Conservation (phyloP, 2,797 vertebrate genomes). For the Margarornis squamiger region DNA sequence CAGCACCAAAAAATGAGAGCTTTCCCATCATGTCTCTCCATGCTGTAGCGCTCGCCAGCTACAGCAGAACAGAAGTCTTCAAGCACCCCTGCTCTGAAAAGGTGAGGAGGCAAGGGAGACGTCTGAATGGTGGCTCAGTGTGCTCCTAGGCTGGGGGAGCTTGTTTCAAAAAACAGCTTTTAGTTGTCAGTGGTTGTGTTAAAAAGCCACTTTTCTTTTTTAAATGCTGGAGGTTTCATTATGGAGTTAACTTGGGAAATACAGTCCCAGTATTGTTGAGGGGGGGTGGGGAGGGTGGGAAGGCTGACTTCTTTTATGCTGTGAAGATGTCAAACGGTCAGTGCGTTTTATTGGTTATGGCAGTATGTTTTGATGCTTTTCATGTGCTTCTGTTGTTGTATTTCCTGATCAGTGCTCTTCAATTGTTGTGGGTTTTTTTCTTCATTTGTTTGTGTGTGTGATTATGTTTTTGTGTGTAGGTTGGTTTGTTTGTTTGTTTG, state of each 20-base stretch:
- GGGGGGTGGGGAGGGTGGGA: too few relatives aligned
- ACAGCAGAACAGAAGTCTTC: not conserved
- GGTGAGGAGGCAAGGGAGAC: not conserved
- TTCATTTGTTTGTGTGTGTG: not conserved
- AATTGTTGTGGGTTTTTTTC: too few relatives aligned
- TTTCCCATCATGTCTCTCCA: slow-evolving; percentile 40
- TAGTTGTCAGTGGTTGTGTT: not conserved
- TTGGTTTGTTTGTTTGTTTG: not conserved
- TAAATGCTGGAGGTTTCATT: not conserved
- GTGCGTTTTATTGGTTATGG: not conserved
- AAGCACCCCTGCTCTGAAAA: not conserved
- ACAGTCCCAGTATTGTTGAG: fast-evolving
- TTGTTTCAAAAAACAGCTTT: not conserved
- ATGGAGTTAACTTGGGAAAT: not conserved
- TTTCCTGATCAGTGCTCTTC: not conserved
- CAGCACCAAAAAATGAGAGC: not conserved
- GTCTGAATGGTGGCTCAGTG: not conserved
- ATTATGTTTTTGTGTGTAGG: not conserved
- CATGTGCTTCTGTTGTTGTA: not conserved
- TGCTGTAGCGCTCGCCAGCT: slow-evolving; percentile 3
- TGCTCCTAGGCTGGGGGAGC: not conserved
- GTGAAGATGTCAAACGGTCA: not conserved
- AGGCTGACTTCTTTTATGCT: not conserved
- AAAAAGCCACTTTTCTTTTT: not conserved
- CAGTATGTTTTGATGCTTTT: not conserved